Evolutionary conservation across 2,888 invertebrate species (phyloP).

Genomic region (Shargacucullia verbasci): DNA sequence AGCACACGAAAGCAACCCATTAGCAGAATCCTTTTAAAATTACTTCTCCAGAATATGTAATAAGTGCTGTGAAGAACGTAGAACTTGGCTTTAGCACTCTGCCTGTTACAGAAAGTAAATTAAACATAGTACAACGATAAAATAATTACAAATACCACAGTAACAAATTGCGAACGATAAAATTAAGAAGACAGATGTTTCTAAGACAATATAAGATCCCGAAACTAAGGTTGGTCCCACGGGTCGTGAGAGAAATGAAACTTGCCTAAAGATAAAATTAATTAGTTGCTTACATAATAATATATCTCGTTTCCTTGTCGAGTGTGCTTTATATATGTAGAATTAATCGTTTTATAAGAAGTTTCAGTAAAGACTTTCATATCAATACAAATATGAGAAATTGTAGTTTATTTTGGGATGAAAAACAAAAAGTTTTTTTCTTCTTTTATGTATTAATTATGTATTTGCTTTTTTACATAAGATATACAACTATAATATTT

Average conservation of each 20-base stretch:
- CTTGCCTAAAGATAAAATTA: constrained; percentile 47
- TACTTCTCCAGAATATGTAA: too few relatives aligned
- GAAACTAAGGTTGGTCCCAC: constrained; percentile 40
- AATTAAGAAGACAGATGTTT: constrained; percentile 47
- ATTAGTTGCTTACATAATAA: constrained; percentile 41
- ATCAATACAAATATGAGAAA: too few relatives aligned
- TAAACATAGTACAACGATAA: constrained; percentile 19
- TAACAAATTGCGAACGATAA: constrained; percentile 44
- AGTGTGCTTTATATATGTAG: constrained; percentile 12
- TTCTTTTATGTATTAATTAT: too few relatives aligned
- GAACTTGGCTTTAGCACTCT: too few relatives aligned
- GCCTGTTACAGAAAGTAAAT: constrained; percentile 6
- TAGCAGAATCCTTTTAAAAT: too few relatives aligned
- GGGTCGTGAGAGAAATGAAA: constrained; percentile 38
- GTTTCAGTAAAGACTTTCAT: too few relatives aligned
- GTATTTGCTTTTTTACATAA: too few relatives aligned
- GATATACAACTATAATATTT: too few relatives aligned
- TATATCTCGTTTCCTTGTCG: constrained; percentile 17
- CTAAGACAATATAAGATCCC: constrained; percentile 27
- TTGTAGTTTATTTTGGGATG: too few relatives aligned
- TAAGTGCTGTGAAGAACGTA: too few relatives aligned
- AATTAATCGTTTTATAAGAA: constrained; percentile 5
- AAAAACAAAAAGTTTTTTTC: too few relatives aligned
- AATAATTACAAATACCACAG: constrained; percentile 24
- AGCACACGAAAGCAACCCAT: too few relatives aligned